Base-by-base conservation (phyloP, 1,140 invertebrate species). In the Augochlora pura region DNA sequence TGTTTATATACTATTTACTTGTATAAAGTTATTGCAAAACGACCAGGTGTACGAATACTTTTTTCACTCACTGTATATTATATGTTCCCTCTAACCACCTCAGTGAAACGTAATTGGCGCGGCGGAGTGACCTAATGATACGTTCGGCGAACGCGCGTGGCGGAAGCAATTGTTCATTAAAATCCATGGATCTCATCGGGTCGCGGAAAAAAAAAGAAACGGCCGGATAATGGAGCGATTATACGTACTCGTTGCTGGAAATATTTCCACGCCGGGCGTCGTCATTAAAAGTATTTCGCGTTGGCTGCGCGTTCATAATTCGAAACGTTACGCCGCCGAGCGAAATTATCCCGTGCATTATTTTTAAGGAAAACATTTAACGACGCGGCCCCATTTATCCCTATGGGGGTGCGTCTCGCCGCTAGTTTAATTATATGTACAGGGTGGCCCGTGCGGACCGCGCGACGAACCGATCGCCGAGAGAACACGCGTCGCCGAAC, bases 321-420 rank as follows among this genome's bases (percentile, higher is more conserved):
- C 46, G 46, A 65, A 65, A 57, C 38, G 23, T 72, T 60, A 57
- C 49, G 21, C 32, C 60, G 68, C 23, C 57, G 71, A 49, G 60
- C 23, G 57, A 78, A 78, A 78, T 78, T 78, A 78, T 78, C n/a
- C n/a, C 76, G 38, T 52, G 60, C 49, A 78, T 78, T 78, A 78
- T 78, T 72, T 49, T 38, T 46, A 49, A 69, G 25, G 23, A 23
- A 23, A 64, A 49, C 59, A 16, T 64, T 65, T 72, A 78, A 78
- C 76, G 76, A 78, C 18, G 68, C 42, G 60, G 38, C 23, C 46
- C 27, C n/a, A 46, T 64, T 78, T 72, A 78, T 42, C 23, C 60
- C 42, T n/a, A 7, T 38, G 18, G 46, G 46, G 9, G 18, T 4
- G 39, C 32, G 60, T 54, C 69, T 72, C 76, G 66, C 27, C 32